These are phyloP conservation scores for Scopus umbretta DNA, from an alignment of 2,113 vertebrate species.

Conservation along the genomic window DNA sequence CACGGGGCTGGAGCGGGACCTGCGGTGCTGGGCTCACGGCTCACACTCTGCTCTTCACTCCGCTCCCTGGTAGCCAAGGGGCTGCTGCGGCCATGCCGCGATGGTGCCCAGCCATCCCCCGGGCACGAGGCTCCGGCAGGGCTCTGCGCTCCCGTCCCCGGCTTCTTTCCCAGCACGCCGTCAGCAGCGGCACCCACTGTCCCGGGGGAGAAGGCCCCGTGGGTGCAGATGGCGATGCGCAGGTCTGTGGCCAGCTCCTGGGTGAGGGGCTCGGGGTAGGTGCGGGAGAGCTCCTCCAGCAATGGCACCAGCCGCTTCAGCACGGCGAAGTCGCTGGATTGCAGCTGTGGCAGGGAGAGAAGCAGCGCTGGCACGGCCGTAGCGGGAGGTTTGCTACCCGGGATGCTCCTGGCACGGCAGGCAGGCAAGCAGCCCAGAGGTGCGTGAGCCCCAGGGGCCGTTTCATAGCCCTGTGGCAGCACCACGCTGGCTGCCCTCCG, in stretches of 20 bases:
- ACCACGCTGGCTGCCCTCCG: rapidly evolving
- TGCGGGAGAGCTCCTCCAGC: slow-evolving; percentile 77
- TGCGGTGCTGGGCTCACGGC: rapidly evolving
- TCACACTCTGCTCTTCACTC: rapidly evolving
- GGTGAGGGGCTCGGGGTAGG: slow-evolving; percentile 79
- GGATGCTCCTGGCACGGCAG: background rate
- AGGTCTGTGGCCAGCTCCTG: slow-evolving; percentile 87
- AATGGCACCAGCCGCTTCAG: slow-evolving; percentile 77
- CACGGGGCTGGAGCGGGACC: background rate
- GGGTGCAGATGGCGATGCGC: slow-evolving; percentile 84
- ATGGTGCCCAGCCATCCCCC: rapidly evolving
- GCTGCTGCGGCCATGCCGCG: rapidly evolving
- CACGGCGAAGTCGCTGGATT: slow-evolving; percentile 71
- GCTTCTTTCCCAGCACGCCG: background rate
- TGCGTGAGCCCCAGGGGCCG: background rate
- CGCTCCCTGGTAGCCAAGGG: background rate
- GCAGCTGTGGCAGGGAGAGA: slow-evolving; percentile 67
- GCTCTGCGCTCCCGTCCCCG: background rate
- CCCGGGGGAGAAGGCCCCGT: slow-evolving; percentile 74
- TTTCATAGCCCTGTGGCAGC: rapidly evolving
- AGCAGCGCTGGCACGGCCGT: rapidly evolving
- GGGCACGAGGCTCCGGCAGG: background rate
- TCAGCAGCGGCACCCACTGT: slow-evolving; percentile 25
- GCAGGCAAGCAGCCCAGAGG: background rate
- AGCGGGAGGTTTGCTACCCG: rapidly evolving